Base-by-base conservation (phyloP, 1,140 invertebrate genomes). In the Harpegnathos saltator region DNA sequence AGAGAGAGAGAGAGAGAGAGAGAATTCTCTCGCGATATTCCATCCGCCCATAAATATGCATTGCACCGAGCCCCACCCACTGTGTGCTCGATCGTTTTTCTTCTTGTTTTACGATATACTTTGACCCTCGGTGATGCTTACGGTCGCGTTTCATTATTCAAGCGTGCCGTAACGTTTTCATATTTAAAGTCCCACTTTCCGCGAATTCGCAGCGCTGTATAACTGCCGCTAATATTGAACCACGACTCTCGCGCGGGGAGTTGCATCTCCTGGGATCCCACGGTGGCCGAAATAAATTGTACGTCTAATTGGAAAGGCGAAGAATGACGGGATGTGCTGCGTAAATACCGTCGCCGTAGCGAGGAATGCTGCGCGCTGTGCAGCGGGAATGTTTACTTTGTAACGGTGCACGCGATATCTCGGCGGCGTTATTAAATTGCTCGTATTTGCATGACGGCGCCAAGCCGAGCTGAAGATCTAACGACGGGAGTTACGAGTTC, bases 381-480 rank as follows among this genome's bases (percentile, higher is more conserved):
- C 65, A 80, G 19, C 75, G 29, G 65, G 54, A 58, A 71, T 80
- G 66, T 80, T 80, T 80, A 80, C 66, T 69, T 80, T 80, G 75
- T 80, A 80, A 80, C n/a, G 52, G 65, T 14, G 75, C 75, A 58
- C 75, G 62, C 74, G 75, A 80, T 71, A 80, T 80, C 75, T 80
- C 65, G 65, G 52, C 33, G 22, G 52, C 75, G 65, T 80, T 80
- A 80, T 80, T 80, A 80, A 80, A 80, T 80, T 80, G 75, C 66
- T 80, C 75, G 75, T 80, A 80, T 80, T 80, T 80, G 75, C 75
- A 80, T 80, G 75, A 80, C 75, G 52, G 65, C 54, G 65, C 75
- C 52, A 48, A 80, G 75, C 75, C 38, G 65, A 71, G 75, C 75
- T 80, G 65, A 80, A 80, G 75, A 80, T 54, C 75, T 71, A 80